phyloP scores from a whole-genome alignment of 2,888 invertebrate genomes.

The Agonopterix heracliana region DNA sequence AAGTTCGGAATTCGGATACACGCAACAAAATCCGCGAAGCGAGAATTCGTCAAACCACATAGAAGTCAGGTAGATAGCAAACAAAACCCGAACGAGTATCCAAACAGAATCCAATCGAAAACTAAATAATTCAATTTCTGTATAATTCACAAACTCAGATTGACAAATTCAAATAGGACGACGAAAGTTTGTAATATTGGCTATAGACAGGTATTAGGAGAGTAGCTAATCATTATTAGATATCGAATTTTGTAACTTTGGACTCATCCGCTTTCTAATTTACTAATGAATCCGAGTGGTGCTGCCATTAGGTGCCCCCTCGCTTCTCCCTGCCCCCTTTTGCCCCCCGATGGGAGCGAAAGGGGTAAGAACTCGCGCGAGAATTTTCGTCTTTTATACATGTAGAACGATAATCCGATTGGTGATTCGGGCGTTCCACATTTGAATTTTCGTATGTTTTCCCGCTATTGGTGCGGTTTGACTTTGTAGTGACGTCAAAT shows the following conservation, averaged over 20 bases:
- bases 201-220: conserved; percentile 63
- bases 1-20: conserved; percentile 14
- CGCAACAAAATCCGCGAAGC: conserved; percentile 38
- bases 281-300: conserved; percentile 77
- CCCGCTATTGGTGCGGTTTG: conserved; percentile 35
- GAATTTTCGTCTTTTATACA: conserved; percentile 75
- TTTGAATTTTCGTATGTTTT: conserved; percentile 66
- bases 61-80: conserved; percentile 34
- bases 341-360: conserved; percentile 26
- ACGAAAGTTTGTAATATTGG: conserved; percentile 31
- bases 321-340: conserved; percentile 4
- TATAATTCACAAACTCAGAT: conserved; percentile 46
- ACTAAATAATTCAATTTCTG: conserved; percentile 70
- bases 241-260: conserved; percentile 77
- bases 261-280: conserved; percentile 77
- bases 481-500: conserved; percentile 39
- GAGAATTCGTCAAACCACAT: conserved; percentile 22
- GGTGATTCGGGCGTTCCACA: conserved; percentile 68
- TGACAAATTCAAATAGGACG: conserved; percentile 60
- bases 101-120: conserved; percentile 63
- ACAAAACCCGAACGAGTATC: conserved; percentile 51
- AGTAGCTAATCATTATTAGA: conserved; percentile 72
- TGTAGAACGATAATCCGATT: conserved; percentile 74
- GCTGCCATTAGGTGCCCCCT: conserved; percentile 61
- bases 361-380: conserved; percentile 64